phyloP scores from a whole-genome alignment of 30 jellyfish, hydroid and myxozoan genomes.

The Sanderia malayensis region DNA sequence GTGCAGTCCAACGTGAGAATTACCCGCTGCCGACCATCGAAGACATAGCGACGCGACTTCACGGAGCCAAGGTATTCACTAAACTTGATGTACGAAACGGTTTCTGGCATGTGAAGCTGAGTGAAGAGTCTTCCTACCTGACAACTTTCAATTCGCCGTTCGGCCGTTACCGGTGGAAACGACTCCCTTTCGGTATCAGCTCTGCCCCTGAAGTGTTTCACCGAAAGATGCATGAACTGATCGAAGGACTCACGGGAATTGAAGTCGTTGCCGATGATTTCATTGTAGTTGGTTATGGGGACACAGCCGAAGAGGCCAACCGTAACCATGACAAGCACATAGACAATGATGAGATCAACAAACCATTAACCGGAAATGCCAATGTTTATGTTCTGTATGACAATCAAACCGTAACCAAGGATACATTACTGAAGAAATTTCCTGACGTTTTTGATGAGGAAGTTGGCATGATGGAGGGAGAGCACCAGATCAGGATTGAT shows the following conservation, averaged over 20 bases:
- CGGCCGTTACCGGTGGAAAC: slow-evolving; percentile 12
- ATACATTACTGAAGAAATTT: slow-evolving; percentile 16
- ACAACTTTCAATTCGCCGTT: slow-evolving; percentile 12
- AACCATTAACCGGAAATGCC: slow-evolving; percentile 23
- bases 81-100: neutral
- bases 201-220: slow-evolving; percentile 30
- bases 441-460: slow-evolving; percentile 21
- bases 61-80: slow-evolving; percentile 13
- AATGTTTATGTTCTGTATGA: slow-evolving; percentile 10
- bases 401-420: neutral
- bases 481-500: slow-evolving; percentile 16
- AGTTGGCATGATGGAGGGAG: slow-evolving; percentile 24
- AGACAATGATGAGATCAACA: slow-evolving; percentile 18
- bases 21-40: slow-evolving; percentile 34
- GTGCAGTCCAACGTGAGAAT: slow-evolving; percentile 14
- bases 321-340: slow-evolving; percentile 2
- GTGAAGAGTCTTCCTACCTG: neutral
- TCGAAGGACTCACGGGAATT: slow-evolving; percentile 20
- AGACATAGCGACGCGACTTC: slow-evolving; percentile 17
- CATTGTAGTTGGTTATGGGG: slow-evolving; percentile 15
- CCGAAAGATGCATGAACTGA: slow-evolving; percentile 23
- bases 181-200: slow-evolving; percentile 21
- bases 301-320: slow-evolving; percentile 25
- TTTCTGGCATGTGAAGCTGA: slow-evolving; percentile 9
- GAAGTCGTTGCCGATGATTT: slow-evolving; percentile 22